Base-by-base conservation (phyloP, 2,113 vertebrate genomes). In the Carassius auratus region DNA sequence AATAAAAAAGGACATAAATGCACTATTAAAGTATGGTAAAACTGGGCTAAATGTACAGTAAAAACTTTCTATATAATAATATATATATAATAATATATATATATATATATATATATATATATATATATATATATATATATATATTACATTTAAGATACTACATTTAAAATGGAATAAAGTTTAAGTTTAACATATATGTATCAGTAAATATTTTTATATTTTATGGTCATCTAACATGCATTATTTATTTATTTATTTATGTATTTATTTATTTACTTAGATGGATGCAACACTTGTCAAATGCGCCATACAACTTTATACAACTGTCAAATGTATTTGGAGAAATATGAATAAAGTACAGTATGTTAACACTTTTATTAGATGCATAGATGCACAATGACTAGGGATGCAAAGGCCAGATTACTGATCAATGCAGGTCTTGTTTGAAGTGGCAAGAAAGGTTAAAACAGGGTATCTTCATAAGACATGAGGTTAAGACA, bases 371-470 rank as follows among this genome's bases (percentile, higher is more conserved):
- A 21, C 66, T 33, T 45, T 12, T 71, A 48, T 62, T 74, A 48
- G 36, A 73, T 9, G 4, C 30, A 85, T 62, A 42, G 36, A 68
- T 30, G 48, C 12, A 71, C 42, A 17, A 50, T 26, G 66, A 23
- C 64, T 71, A 8, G 59, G 59, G 19, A 81, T 42, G 77, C 57
- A 52, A 23, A 81, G 38, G 45, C 7, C 45, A 74, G 30, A 50
- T 80, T 68, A 48, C 26, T 85, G 82, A 93, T 93, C 89, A 92
- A 94, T 92, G 88, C 88, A 93, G 86, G 89, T 91, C 85, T 87
- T 90, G 90, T 91, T 90, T 81, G 90, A 92, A 87, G 87, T 90
- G 90, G 88, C 92, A 89, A 89, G 71, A n/a, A 86, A 50, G 30
- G 66, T 26, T 0, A 52, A 42, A 62, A 82, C 80, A 23, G 33